Percentiles rank a stretch among this genome's conserved stretches.
phyloP scores from a whole-genome alignment of 2,797 vertebrate species.

The Ceryle rudis region DNA sequence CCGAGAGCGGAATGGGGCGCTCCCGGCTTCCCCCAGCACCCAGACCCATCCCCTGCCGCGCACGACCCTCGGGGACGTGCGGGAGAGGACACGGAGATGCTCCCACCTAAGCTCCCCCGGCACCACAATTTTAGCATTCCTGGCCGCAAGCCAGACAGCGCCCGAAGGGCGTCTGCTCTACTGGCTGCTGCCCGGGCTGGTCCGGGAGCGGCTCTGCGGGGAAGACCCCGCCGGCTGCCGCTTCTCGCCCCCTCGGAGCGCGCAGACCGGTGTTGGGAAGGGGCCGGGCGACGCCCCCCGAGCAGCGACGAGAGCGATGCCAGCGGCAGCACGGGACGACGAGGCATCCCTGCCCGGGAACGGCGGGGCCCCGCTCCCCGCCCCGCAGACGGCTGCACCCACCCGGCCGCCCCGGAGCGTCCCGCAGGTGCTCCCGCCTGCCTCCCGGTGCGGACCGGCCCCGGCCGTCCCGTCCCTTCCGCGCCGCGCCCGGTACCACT shows the following conservation, averaged over 20 bases:
- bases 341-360: background rate
- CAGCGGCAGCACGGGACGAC: background rate
- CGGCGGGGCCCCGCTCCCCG: background rate
- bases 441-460: background rate
- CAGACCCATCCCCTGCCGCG: background rate
- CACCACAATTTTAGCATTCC: conserved; percentile 7
- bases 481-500: background rate
- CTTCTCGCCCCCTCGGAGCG: background rate
- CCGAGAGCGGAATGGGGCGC: background rate
- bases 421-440: background rate
- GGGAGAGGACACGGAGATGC: background rate
- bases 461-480: background rate
- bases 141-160: conserved; percentile 3
- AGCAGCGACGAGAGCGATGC: background rate
- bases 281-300: background rate
- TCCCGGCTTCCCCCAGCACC: background rate
- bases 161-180: background rate
- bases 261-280: too few relatives aligned
- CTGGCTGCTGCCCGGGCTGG: background rate
- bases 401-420: background rate
- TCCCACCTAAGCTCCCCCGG: background rate
- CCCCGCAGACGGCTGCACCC: background rate
- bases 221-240: background rate
- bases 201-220: background rate
- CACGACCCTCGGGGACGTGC: background rate